Evolutionary conservation across 2,797 vertebrate genomes (phyloP), one percentile per base, ranked within the genome.

Genomic region (Mus minutoides): DNA sequence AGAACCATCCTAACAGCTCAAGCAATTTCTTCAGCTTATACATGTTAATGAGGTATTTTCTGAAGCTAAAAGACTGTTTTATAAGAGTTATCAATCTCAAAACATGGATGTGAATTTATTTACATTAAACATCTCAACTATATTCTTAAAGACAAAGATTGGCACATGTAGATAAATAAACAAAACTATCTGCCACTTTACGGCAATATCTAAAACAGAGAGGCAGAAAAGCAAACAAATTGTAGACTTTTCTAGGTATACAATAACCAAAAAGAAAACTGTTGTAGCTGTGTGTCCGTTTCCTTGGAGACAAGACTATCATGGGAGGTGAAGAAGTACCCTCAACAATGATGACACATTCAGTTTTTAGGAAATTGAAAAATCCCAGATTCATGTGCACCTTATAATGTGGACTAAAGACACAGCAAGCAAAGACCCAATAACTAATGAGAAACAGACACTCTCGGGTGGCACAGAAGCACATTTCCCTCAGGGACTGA

Each of bases 101-200:
- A 89, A 95, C 24, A 87, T 24, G 29, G 78, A 64, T 31, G 75
- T 2, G 29, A 67, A 94, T 89, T 95, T 54, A 88, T 46, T 96
- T 92, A 93, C n/a, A 96, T 40, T 86, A 96, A 87, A 86, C 54
- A 73, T 90, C 37, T 75, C 93, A 87, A 69, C 26, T 92, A 19
- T 95, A 46, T 21, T 40, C 78, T 95, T 92, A 95, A 92, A 76
- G 83, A 95, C 64, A 79, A 91, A 94, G 77, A 91, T 17, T 31
- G 60, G 54, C 9, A 90, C 26, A 34, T 21, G 82, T 49, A 56
- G 62, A 85, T 75, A 85, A 92, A 85, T 87, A 93, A 96, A 87
- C 5, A 96, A 46, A 40, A 82, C 6, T 19, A 78, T 75, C 26
- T 93, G 24, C 40, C 82, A 86, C 37, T 94, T 80, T 77, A 94